phyloP scores from a whole-genome alignment of 2,888 invertebrate species.

The Platycheirus albimanus region DNA sequence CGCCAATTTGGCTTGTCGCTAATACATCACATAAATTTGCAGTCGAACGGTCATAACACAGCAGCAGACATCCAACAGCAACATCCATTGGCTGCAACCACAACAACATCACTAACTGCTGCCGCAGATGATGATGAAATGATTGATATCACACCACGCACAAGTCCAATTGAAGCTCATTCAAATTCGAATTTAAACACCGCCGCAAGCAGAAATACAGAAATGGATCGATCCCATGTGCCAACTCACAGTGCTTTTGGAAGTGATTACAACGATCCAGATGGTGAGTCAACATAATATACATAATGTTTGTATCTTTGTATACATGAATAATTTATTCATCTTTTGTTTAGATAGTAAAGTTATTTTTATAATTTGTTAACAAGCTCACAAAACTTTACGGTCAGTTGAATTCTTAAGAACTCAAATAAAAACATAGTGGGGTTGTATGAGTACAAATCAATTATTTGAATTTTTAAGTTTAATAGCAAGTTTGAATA shows the following conservation, averaged over 20 bases:
- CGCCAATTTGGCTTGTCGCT: slow-evolving; percentile 62
- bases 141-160: slow-evolving; percentile 86
- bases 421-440: too few species aligned
- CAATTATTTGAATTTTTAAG: too few species aligned
- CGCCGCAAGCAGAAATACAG: slow-evolving; percentile 78
- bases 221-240: slow-evolving; percentile 80
- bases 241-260: slow-evolving; percentile 82
- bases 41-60: slow-evolving; percentile 80
- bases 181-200: slow-evolving; percentile 75
- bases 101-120: slow-evolving; percentile 78
- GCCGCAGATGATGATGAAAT: slow-evolving; percentile 85
- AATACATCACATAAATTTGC: slow-evolving; percentile 73
- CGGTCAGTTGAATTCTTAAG: too few species aligned
- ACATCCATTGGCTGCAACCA: slow-evolving; percentile 76
- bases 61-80: slow-evolving; percentile 79
- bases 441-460: too few species aligned
- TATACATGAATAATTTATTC: too few species aligned
- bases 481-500: too few species aligned
- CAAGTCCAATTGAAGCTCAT: slow-evolving; percentile 80
- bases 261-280: slow-evolving; percentile 75
- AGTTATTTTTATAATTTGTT: too few species aligned
- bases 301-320: too few species aligned
- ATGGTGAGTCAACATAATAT: slow-evolving; percentile 65
- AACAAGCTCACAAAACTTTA: too few species aligned
- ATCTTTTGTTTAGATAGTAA: neutral